Evolutionary conservation across 1,140 invertebrate genomes (phyloP), one percentile per base, ranked within the genome.

Genomic region (Pseudomyrmex dendroicus): DNA sequence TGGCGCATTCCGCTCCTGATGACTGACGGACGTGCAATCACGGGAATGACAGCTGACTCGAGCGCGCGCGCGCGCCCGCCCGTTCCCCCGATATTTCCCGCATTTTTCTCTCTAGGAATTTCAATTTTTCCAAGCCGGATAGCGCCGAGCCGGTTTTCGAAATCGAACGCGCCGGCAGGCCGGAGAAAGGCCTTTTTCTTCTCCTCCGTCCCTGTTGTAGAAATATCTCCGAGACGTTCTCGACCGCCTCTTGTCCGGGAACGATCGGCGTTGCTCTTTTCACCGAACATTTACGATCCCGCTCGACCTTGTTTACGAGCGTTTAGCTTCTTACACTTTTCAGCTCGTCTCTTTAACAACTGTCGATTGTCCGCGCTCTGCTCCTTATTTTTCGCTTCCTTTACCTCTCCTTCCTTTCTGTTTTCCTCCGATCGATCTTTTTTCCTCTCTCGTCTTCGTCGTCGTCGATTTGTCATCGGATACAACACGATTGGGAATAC

Each of bases 231-330:
- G 59, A 84, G 70, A 85, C 78, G 35, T 88, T 88, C 83, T 54
- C 50, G 13, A 52, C 56, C 25, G 57, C 48, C 15, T 54, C 13
- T 15, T 15, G 46, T 57, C 59, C 44, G 73, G 17, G 52, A 48
- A 22, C 59, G 25, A 84, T 72, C 54, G 3, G 56, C 50, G 22
- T 68, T 54, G 52, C 48, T 84, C 73, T 80, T 83, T 86, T 74
- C 46, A 56, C 61, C 85, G 54, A 17, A 73, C 90, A 88, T 91
- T 92, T 92, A 91, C 90, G 90, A 92, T 86, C 88, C 35, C 84
- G 85, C 90, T 91, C 90, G 89, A 91, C 88, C 87, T 90, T 91
- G 83, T 92, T 93, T 91, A 92, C 89, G 92, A 92, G 80, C 90
- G 80, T 90, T 91, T 91, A 89, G 73, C 90, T 86, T 90, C 86